These are phyloP conservation scores for Tychaedon coryphoeus DNA, from an alignment of 2,113 vertebrate species.

Conservation along the genomic window DNA sequence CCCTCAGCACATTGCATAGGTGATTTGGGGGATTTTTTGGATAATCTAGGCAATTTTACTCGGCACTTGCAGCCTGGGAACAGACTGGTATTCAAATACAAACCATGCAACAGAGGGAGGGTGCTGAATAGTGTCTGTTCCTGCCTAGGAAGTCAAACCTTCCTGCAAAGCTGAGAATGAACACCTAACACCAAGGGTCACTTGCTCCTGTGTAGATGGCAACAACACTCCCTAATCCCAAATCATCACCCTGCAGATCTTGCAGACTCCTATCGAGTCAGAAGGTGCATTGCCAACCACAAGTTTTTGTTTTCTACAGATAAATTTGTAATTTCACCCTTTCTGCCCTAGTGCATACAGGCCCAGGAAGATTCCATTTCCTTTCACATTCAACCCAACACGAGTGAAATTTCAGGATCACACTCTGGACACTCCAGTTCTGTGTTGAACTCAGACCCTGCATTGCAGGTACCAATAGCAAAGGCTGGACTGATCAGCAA, in stretches of 20 bases:
- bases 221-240: neutral
- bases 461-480: conserved; percentile 5
- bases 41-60: neutral
- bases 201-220: neutral
- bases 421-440: neutral
- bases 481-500: neutral
- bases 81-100: neutral
- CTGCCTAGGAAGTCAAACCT: neutral
- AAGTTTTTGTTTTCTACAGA: neutral
- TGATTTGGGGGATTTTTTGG: neutral
- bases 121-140: neutral
- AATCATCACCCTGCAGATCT: neutral
- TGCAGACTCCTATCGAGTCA: neutral
- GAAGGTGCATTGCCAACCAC: neutral
- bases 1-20: neutral
- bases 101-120: neutral
- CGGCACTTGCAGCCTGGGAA: neutral
- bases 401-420: neutral
- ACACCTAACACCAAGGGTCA: neutral
- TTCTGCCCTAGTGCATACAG: neutral
- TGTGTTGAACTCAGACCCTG: neutral
- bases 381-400: neutral
- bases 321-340: neutral
- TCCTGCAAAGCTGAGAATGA: neutral
- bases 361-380: neutral